Evolutionary conservation across 2,113 vertebrate species (phyloP).

Genomic region (Corythoichthys haematopterus): DNA sequence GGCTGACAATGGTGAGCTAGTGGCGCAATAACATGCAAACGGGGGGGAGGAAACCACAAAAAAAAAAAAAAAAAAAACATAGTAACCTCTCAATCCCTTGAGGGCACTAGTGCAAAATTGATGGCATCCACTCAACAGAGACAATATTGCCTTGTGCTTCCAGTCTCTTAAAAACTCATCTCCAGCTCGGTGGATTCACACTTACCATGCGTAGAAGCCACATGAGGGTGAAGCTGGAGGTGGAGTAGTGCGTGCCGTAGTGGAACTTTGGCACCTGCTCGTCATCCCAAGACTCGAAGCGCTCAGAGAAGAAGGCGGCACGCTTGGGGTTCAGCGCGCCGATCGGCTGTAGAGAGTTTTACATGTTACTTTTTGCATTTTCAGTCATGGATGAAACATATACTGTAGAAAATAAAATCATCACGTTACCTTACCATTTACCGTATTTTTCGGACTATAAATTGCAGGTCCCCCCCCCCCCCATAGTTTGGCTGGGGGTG

Average conservation of each 20-base stretch:
- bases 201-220: constrained; percentile 96
- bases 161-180: neutral
- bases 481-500: too few relatives aligned
- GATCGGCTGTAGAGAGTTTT: constrained; percentile 74
- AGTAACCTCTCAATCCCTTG: constrained; percentile 62
- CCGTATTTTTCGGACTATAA: too few relatives aligned
- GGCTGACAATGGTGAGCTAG: constrained; percentile 65
- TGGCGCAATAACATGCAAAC: constrained; percentile 63
- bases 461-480: too few relatives aligned
- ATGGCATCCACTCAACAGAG: constrained; percentile 56
- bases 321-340: constrained; percentile 97
- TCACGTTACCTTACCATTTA: too few relatives aligned
- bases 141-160: constrained; percentile 3
- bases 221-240: constrained; percentile 88
- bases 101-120: constrained; percentile 55
- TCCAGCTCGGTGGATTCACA: constrained; percentile 16
- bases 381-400: too few relatives aligned
- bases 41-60: constrained; percentile 23
- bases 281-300: constrained; percentile 94
- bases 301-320: constrained; percentile 90
- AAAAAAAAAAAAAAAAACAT: constrained; percentile 44
- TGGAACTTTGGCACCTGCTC: constrained; percentile 97
- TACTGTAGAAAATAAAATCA: too few relatives aligned
- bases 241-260: constrained; percentile 98
- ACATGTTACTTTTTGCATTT: too few relatives aligned